Evolutionary conservation across 2,113 vertebrate genomes (phyloP).

Genomic region (Saccopteryx leptura): DNA sequence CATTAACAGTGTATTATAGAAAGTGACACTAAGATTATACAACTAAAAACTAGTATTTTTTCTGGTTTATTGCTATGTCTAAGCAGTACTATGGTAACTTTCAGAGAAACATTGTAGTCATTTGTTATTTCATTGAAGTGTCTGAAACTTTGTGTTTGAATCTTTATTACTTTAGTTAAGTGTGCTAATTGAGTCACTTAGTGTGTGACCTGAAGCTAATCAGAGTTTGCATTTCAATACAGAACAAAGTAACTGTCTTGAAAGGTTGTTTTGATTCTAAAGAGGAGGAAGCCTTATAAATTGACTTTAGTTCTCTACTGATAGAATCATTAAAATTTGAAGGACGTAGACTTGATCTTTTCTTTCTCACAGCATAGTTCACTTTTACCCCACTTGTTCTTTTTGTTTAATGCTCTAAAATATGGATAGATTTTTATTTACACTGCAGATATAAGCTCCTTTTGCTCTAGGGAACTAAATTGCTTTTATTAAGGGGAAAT

Average conservation of each 20-base stretch:
- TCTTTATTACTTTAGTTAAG: neutral
- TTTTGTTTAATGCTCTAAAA: neutral
- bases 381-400: neutral
- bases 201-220: neutral
- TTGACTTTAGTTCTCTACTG: neutral
- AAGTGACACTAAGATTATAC: neutral
- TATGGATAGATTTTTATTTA: neutral
- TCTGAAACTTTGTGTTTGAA: neutral
- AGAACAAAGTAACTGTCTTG: neutral
- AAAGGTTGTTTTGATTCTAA: neutral
- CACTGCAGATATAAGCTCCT: neutral
- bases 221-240: neutral
- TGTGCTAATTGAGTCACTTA: neutral
- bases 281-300: conserved; percentile 7
- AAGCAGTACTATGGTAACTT: neutral
- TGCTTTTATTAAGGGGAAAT: neutral
- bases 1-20: neutral
- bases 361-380: neutral
- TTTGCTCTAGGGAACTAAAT: neutral
- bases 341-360: neutral
- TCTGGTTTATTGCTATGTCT: neutral
- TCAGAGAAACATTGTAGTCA: neutral
- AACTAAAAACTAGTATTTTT: neutral
- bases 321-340: neutral
- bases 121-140: neutral